These are phyloP conservation scores for Limnephilus auricula DNA, from an alignment of 2,888 invertebrate species.

Conservation along the genomic window DNA sequence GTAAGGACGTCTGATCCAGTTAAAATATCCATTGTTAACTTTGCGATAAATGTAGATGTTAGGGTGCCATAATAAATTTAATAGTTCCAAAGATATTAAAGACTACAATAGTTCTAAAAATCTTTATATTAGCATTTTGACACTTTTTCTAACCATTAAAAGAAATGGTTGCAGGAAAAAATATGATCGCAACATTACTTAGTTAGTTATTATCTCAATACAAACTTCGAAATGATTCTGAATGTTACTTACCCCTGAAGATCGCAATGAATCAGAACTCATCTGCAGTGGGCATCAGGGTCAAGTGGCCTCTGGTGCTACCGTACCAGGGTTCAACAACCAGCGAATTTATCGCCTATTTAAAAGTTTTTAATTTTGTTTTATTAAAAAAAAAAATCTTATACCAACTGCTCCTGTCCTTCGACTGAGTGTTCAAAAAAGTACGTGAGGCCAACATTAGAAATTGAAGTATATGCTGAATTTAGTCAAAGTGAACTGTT, in stretches of 20 bases:
- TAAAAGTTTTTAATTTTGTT: no score
- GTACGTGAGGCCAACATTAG: no score
- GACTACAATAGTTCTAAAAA: no score
- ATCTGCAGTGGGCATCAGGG: constrained; percentile 29
- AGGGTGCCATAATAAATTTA: background rate
- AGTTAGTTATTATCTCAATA: background rate
- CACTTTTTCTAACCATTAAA: background rate
- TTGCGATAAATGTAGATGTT: no score
- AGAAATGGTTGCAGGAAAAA: background rate
- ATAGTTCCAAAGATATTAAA: no score
- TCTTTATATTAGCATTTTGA: background rate
- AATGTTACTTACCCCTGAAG: constrained; percentile 17
- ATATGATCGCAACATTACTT: background rate
- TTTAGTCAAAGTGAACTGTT: no score
- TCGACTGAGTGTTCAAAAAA: no score
- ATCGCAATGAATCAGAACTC: constrained; percentile 16
- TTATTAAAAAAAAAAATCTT: no score
- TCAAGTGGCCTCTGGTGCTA: constrained; percentile 42
- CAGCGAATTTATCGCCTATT: background rate
- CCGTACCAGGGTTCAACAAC: constrained; percentile 18
- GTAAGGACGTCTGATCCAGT: no score
- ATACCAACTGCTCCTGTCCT: no score
- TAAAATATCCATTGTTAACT: no score
- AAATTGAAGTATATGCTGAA: no score
- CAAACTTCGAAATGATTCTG: background rate